Evolutionary conservation across 2,888 invertebrate species (phyloP), one percentile per base, ranked within the genome.

Genomic region (Macrostomum cliftonense): DNA sequence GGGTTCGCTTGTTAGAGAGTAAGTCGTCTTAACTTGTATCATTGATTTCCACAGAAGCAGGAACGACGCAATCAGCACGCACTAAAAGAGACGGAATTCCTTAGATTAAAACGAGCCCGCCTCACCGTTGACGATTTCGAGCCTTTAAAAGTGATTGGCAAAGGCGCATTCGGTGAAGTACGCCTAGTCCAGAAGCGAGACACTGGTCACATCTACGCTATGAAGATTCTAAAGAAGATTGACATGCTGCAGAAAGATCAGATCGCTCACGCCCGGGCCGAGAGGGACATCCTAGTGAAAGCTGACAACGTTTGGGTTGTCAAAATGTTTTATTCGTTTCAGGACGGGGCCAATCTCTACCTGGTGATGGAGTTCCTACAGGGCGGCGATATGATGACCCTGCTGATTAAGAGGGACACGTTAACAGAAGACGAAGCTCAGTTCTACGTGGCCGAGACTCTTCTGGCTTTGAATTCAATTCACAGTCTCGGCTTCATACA

Each of bases 231-330:
- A 50, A 78, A 93, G 56, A 99, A 99, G 71, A 85, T 87, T 5
- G 95, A 97, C 69, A 97, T 97, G 97, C 75, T 97, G 49, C 95
- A 95, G 70, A 97, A 97, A 68, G 97, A 99, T 74, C 95, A 73
- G 72, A 80, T 83, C 57, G 93, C 93, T 12, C 93, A 95, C 70
- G 93, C 95, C 14, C 77, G 97, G 55, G 97, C 97, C 1, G 97
- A 99, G 72, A 77, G 97, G 54, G 97, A 97, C 72, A 85, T 99
- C 54, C 76, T 99, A 47, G 95, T 95, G 19, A 95, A 97, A 72
- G 97, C 97, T 1, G 97, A 99, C 72, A 95, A 97, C 70, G 89
- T 93, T 65, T 99, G 97, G 97, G 95, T 99, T 56, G 97, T 99
- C 53, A 97, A 93, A 75, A 97, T 97, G 97, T 97, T 89, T 75